phyloP scores from a whole-genome alignment of 30 jellyfish, hydroid and myxozoan genomes.

The Aurelia coerulea region DNA sequence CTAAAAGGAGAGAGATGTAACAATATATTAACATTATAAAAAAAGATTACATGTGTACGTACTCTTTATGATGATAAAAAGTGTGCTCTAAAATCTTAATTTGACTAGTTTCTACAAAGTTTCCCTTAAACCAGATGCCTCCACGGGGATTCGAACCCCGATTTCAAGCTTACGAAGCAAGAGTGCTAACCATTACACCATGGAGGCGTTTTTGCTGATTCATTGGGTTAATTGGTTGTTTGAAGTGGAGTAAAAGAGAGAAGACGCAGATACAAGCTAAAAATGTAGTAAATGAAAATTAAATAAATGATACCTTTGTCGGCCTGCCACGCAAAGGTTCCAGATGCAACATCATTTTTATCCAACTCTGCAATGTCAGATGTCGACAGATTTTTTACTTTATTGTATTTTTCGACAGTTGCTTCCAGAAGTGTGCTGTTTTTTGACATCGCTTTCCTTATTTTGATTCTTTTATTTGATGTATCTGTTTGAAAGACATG shows the following conservation, averaged over 20 bases:
- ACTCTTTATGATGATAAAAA: no score
- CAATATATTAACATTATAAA: no score
- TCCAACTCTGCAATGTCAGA: neutral
- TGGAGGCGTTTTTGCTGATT: neutral
- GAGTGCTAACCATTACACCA: constrained; percentile 31
- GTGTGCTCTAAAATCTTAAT: no score
- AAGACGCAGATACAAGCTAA: neutral
- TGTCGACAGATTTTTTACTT: constrained; percentile 2
- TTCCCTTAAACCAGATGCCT: neutral
- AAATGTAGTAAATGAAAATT: neutral
- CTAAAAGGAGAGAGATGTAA: no score
- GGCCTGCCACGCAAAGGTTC: constrained; percentile 10
- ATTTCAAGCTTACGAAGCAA: constrained; percentile 15
- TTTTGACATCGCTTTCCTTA: constrained; percentile 4
- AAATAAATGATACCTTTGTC: neutral
- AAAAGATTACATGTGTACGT: no score
- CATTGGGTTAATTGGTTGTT: neutral
- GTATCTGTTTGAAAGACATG: neutral
- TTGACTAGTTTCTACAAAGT: no score
- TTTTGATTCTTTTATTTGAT: constrained; percentile 1
- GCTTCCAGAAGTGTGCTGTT: constrained; percentile 5
- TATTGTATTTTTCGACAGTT: neutral
- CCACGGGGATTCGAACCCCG: constrained; percentile 47
- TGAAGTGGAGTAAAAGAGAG: neutral
- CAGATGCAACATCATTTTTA: neutral